These are phyloP conservation scores for Sceloporus tristichus DNA, from an alignment of 2,113 vertebrate species.

Conservation along the genomic window DNA sequence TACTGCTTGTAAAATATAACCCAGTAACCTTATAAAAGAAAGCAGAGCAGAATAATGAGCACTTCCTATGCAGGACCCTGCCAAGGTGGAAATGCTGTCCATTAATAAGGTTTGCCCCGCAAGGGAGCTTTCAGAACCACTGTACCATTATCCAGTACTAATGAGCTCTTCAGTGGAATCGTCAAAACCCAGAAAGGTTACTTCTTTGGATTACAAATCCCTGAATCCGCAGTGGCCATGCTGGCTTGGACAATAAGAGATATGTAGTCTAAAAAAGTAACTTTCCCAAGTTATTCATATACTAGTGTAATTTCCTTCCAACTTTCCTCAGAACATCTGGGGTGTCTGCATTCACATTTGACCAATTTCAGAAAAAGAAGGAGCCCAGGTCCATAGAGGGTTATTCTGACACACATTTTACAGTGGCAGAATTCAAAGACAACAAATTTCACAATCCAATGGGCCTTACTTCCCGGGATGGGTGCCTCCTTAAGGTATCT, in stretches of 20 bases:
- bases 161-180: constrained; percentile 3
- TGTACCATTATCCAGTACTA: constrained; percentile 13
- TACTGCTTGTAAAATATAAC: not conserved
- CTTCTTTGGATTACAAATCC: no score
- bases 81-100: not conserved
- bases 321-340: no score
- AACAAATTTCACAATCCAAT: not conserved
- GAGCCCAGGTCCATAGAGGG: not conserved
- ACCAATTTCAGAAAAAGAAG: not conserved
- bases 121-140: not conserved
- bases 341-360: not conserved
- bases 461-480: not conserved
- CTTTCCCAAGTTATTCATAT: no score
- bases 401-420: not conserved
- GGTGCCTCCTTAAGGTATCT: not conserved
- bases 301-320: no score
- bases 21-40: not conserved
- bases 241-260: no score
- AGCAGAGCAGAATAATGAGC: not conserved
- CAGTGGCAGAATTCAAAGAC: no score
- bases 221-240: no score
- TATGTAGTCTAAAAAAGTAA: no score
- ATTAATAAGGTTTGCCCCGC: not conserved
- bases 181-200: no score
- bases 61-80: not conserved